Base-by-base conservation (phyloP, 2,113 vertebrate genomes). In the Dolichotis patagonum region DNA sequence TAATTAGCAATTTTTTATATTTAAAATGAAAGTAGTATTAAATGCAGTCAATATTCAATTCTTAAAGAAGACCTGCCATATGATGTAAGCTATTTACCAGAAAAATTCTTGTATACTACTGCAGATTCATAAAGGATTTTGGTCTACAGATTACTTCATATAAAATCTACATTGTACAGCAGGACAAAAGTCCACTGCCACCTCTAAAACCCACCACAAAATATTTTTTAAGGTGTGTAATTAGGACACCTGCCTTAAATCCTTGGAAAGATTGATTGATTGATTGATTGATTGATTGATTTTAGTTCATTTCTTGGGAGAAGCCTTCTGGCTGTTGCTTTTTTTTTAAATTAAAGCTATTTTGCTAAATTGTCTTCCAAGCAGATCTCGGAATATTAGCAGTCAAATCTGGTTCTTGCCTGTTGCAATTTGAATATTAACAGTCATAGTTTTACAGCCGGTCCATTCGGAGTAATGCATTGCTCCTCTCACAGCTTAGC, bases 381-480 rank as follows among this genome's bases (percentile, higher is more conserved):
- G 54, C 43, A 81, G 95, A 93, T 43, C 75, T 95, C 28, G 1
- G 88, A 91, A 67, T 78, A 94, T 93, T 81, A 93, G 88, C 83
- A 83, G 32, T 58, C 62, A 19, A 90, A 77, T 58, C 95, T 82
- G 52, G 71, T 58, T 54, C 56, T 56, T 71, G 62, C 35, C 69
- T 85, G 75, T 28, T 12, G 3, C 80, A 13, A 97, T 98, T 87
- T 97, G 95, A 95, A 92, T 32, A 52, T 96, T 94, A 98, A 94
- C 95, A 88, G 0, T 32, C 91, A 83, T 73, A 93, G 96, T 95
- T 97, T 97, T 67, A 89, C 81, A 97, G 94, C 96, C 93, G 26
- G 92, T 98, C 97, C 97, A 65, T 94, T 93, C 87, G 98, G 98
- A 98, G 96, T 97, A 96, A 98, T 97, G 97, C 80, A 63, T 97